Evolutionary conservation across 1,140 invertebrate genomes (phyloP).

Genomic region (Thaumetopoea pityocampa): DNA sequence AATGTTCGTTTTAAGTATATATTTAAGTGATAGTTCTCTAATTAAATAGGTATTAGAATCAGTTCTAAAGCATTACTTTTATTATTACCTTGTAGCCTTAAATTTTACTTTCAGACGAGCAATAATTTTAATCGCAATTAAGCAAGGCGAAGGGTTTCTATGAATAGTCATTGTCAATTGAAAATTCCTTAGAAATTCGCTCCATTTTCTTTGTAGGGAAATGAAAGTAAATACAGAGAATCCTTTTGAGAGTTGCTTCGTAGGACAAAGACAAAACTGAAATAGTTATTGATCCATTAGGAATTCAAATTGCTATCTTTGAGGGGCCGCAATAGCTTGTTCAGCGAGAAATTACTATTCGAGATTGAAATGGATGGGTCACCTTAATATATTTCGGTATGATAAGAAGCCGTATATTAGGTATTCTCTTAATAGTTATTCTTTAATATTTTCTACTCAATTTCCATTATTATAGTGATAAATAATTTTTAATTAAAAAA

Average conservation of each 20-base stretch:
- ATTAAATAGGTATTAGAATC: too few relatives aligned
- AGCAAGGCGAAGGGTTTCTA: constrained; percentile 18
- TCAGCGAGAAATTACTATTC: constrained; percentile 33
- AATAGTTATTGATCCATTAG: constrained; percentile 47
- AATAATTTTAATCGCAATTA: constrained; percentile 22
- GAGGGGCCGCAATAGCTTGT: constrained; percentile 30
- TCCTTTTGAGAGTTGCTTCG: constrained; percentile 24
- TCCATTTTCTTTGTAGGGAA: constrained; percentile 15
- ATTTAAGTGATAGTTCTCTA: too few relatives aligned
- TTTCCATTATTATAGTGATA: too few relatives aligned
- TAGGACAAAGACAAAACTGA: constrained; percentile 35
- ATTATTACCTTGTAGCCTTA: constrained; percentile 5
- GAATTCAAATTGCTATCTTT: constrained; percentile 48
- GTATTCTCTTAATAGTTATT: too few relatives aligned
- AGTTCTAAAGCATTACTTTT: too few relatives aligned
- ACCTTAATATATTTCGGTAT: too few relatives aligned
- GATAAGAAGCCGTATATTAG: too few relatives aligned
- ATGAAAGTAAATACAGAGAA: constrained; percentile 17
- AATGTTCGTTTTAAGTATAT: too few relatives aligned
- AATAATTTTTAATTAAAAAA: too few relatives aligned
- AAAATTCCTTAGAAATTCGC: constrained; percentile 23
- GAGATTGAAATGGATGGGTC: constrained; percentile 26
- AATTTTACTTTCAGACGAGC: constrained; percentile 9
- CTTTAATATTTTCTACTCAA: too few relatives aligned
- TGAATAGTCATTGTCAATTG: constrained; percentile 25